phyloP scores from a whole-genome alignment of 2,797 vertebrate species.

The Gymnothorax javanicus region DNA sequence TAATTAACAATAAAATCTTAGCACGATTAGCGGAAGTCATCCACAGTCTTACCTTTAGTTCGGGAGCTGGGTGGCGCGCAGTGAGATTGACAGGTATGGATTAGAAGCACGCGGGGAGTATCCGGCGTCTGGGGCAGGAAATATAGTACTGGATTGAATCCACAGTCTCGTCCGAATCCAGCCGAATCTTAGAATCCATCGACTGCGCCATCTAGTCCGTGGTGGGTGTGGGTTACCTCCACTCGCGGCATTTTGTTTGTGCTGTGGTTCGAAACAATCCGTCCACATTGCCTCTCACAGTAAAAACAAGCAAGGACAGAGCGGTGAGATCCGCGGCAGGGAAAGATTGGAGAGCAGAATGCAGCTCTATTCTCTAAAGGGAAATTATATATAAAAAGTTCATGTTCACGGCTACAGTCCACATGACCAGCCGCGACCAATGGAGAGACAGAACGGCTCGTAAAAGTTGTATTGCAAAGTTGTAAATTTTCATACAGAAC shows the following conservation, averaged over 20 bases:
- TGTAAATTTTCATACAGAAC: conserved; percentile 99
- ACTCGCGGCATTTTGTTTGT: conserved; percentile 56
- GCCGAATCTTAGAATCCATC: conserved; percentile 69
- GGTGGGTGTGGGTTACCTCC: conserved; percentile 62
- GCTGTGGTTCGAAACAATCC: conserved; percentile 52
- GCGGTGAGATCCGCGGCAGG: conserved; percentile 75
- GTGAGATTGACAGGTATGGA: conserved; percentile 82
- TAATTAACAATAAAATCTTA: not conserved
- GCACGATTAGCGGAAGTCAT: not conserved
- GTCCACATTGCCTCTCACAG: conserved; percentile 65
- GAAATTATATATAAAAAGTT: conserved; percentile 99
- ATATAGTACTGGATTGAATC: conserved; percentile 78
- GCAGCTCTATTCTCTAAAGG: conserved; percentile 92
- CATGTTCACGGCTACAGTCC: conserved; percentile 92
- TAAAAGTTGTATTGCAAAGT: conserved; percentile 97
- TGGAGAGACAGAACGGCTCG: conserved; percentile 85
- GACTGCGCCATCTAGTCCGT: conserved; percentile 69
- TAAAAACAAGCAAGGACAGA: conserved; percentile 45
- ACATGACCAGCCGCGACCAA: conserved; percentile 91
- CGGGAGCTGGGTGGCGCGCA: conserved; percentile 33
- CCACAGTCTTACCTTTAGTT: conserved; percentile 59
- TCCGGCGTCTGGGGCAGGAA: conserved; percentile 74
- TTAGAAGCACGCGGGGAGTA: conserved; percentile 69
- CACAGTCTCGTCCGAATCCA: conserved; percentile 75
- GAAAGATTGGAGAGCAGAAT: conserved; percentile 84